phyloP scores from a whole-genome alignment of 2,797 vertebrate species.

The Jordanella pulchra region DNA sequence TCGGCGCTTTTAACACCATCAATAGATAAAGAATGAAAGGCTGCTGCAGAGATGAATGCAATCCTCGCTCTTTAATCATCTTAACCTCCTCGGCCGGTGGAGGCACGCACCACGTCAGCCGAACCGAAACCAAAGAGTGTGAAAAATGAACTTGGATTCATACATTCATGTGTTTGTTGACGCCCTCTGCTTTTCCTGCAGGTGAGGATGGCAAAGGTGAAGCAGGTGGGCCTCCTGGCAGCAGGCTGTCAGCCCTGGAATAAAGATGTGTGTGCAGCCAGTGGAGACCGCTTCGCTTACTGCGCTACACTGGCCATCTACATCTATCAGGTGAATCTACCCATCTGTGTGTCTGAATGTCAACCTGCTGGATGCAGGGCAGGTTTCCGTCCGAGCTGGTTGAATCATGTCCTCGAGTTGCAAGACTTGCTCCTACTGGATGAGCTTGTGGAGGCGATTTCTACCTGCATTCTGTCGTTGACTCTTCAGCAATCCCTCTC shows the following conservation, averaged over 20 bases:
- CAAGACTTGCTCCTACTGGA: too few species aligned
- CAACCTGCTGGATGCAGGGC: too few species aligned
- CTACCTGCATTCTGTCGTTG: too few species aligned
- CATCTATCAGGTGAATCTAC: conserved; percentile 87
- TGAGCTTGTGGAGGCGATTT: too few species aligned
- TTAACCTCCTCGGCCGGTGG: conserved; percentile 33
- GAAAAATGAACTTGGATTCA: too few species aligned
- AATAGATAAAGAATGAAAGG: not conserved
- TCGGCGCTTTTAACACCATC: not conserved
- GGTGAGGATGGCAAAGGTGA: conserved; percentile 92
- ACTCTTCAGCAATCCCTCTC: too few species aligned
- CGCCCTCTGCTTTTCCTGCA: conserved; percentile 36
- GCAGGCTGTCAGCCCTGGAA: conserved; percentile 99
- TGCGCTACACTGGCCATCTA: conserved; percentile 97
- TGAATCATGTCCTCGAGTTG: too few species aligned
- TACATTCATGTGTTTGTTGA: not conserved
- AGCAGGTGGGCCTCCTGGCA: conserved; percentile 93
- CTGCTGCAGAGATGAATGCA: conserved; percentile 45
- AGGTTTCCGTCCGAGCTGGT: too few species aligned
- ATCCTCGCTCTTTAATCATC: conserved; percentile 54
- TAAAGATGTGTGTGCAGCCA: conserved; percentile 94
- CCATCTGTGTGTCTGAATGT: too few species aligned
- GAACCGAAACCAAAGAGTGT: too few species aligned
- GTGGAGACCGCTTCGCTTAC: conserved; percentile 93
- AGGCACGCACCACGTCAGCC: not conserved